Evolutionary conservation across 2,797 vertebrate genomes (phyloP).

Genomic region (Myiotriccus ornatus): DNA sequence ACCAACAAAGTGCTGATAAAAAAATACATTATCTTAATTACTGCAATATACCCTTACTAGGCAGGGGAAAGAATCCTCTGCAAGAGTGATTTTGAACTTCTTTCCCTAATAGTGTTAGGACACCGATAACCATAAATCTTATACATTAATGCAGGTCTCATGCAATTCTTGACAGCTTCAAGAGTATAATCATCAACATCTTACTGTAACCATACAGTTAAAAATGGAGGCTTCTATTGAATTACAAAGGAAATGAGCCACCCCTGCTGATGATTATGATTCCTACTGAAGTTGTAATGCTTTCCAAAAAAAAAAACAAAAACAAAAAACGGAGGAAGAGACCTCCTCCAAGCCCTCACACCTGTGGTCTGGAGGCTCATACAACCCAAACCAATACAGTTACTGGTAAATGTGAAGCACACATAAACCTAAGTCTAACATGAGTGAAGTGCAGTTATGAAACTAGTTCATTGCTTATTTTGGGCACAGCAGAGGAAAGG

Average conservation of each 20-base stretch:
- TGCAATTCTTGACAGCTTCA: not conserved
- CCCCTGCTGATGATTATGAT: not conserved
- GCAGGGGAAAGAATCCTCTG: not conserved
- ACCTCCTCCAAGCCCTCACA: not conserved
- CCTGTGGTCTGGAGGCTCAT: accelerated
- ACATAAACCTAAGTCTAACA: not conserved
- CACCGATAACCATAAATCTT: not conserved
- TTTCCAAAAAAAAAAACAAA: not conserved
- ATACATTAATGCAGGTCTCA: not conserved
- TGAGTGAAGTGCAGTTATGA: not conserved
- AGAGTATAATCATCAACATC: not conserved
- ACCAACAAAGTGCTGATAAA: not conserved
- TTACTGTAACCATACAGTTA: not conserved
- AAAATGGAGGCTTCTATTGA: not conserved
- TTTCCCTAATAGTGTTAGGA: not conserved
- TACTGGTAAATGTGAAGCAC: not conserved
- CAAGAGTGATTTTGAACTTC: not conserved
- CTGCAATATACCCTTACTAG: not conserved
- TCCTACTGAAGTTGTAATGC: not conserved
- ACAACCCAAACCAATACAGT: not conserved
- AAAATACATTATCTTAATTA: not conserved
- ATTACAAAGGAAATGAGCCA: not conserved
- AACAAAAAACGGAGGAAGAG: not conserved
- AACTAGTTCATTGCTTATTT: conserved; percentile 13
- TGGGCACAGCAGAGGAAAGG: not conserved